A percentile compares a stretch with the other conserved stretches of the same genome.
These are phyloP conservation scores for Tricholaema leucomelas DNA, from an alignment of 2,113 vertebrate species.

Conservation along the genomic window DNA sequence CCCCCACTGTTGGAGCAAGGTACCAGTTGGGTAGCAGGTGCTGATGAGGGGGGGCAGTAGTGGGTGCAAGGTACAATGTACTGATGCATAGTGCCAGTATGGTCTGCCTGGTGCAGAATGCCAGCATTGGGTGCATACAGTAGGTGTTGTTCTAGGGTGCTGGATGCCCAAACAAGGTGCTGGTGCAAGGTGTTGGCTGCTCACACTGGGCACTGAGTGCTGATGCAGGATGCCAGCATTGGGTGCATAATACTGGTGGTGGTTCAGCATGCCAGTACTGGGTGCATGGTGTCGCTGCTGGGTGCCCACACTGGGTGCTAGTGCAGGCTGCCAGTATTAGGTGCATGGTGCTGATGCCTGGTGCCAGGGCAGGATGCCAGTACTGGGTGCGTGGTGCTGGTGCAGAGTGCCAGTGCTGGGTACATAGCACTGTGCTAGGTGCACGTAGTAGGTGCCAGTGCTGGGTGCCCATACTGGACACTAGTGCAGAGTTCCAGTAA, in stretches of 20 bases:
- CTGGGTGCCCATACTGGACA: background rate
- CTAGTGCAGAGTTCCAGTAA: too few species aligned
- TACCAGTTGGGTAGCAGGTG: background rate
- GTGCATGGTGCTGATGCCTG: background rate
- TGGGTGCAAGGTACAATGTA: background rate
- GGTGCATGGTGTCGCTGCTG: background rate
- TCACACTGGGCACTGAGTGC: background rate
- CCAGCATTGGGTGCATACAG: too few species aligned
- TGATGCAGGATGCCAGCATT: too few species aligned
- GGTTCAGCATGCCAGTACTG: background rate
- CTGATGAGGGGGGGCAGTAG: background rate
- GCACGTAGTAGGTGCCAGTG: background rate
- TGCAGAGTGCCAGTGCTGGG: background rate
- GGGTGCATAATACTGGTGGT: too few species aligned
- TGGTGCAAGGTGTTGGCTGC: rapidly evolving
- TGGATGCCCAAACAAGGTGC: too few species aligned
- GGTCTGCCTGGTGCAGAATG: too few species aligned
- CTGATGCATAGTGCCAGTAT: background rate
- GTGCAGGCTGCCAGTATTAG: too few species aligned
- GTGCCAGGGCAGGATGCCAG: background rate
- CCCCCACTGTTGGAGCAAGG: background rate
- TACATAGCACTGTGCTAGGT: background rate
- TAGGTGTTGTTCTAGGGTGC: background rate
- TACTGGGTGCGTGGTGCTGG: rapidly evolving
- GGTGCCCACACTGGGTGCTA: rapidly evolving